Evolutionary conservation across 2,888 invertebrate genomes (phyloP).

Genomic region (Patella ulyssiponensis): DNA sequence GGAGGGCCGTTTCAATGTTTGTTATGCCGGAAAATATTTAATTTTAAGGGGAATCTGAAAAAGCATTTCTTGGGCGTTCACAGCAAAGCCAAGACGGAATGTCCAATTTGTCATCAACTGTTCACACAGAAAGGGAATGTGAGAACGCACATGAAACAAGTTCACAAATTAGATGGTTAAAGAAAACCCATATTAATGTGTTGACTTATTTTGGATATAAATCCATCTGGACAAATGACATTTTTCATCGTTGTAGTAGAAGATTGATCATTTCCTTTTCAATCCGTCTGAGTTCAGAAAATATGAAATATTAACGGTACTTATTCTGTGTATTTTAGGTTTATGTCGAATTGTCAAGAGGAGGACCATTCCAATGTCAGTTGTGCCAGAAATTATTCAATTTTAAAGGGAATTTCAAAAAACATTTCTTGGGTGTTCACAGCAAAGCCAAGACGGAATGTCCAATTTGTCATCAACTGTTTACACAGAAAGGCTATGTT

Average conservation of each 20-base stretch:
- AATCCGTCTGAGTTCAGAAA: too few species aligned
- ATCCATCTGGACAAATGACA: too few species aligned
- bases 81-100: not conserved
- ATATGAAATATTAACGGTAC: too few species aligned
- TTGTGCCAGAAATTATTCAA: not conserved
- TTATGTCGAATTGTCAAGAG: too few species aligned
- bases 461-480: not conserved
- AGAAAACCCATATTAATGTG: too few species aligned
- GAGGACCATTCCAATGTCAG: too few species aligned
- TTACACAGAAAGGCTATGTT: not conserved
- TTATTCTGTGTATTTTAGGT: too few species aligned
- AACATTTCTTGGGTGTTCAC: not conserved
- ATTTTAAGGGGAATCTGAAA: constrained; percentile 3
- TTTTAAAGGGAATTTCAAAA: not conserved
- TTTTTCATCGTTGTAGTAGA: too few species aligned
- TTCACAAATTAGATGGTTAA: not conserved
- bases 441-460: not conserved
- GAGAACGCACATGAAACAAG: not conserved
- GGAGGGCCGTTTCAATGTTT: not conserved
- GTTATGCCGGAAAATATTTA: not conserved
- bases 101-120: not conserved
- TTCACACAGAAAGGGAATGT: not conserved
- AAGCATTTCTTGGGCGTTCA: not conserved
- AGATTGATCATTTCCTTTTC: too few species aligned
- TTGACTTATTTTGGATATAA: too few species aligned